These are phyloP conservation scores for Vicugna pacos DNA, from an alignment of 2,113 vertebrate genomes.

Conservation along the genomic window DNA sequence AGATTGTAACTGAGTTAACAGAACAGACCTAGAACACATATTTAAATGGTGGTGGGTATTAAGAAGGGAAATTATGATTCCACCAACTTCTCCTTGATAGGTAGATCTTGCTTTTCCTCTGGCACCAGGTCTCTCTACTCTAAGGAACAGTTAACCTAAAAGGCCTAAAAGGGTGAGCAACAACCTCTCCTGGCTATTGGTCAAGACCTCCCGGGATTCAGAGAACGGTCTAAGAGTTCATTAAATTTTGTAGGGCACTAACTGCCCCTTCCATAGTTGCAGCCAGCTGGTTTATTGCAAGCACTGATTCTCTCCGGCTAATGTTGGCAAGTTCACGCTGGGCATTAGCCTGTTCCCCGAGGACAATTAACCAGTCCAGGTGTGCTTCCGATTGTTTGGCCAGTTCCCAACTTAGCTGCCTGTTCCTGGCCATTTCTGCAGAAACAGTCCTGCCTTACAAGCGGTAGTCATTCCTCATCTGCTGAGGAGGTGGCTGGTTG, in stretches of 20 bases:
- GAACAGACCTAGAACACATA: not conserved
- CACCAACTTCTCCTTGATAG: not conserved
- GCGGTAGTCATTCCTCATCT: not conserved
- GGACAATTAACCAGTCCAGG: not conserved
- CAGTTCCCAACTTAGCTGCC: constrained; percentile 31
- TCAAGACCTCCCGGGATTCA: constrained; percentile 24
- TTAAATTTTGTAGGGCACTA: not conserved
- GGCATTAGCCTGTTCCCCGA: not conserved
- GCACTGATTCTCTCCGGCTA: not conserved
- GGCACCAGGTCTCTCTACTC: not conserved
- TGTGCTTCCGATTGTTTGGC: constrained; percentile 4
- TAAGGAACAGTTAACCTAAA: not conserved
- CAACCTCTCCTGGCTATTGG: not conserved
- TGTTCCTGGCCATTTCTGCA: constrained; percentile 19
- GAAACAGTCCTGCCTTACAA: constrained; percentile 25
- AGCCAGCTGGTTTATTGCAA: not conserved
- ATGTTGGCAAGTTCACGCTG: not conserved
- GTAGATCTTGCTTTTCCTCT: constrained; percentile 1
- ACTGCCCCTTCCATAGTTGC: not conserved
- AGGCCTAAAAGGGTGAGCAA: not conserved
- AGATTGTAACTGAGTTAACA: constrained; percentile 1
- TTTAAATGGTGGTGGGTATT: not conserved
- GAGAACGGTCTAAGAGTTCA: not conserved
- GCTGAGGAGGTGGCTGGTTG: not conserved
- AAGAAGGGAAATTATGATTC: constrained; percentile 1